phyloP scores from a whole-genome alignment of 2,888 invertebrate genomes.

The Andrena marginata region DNA sequence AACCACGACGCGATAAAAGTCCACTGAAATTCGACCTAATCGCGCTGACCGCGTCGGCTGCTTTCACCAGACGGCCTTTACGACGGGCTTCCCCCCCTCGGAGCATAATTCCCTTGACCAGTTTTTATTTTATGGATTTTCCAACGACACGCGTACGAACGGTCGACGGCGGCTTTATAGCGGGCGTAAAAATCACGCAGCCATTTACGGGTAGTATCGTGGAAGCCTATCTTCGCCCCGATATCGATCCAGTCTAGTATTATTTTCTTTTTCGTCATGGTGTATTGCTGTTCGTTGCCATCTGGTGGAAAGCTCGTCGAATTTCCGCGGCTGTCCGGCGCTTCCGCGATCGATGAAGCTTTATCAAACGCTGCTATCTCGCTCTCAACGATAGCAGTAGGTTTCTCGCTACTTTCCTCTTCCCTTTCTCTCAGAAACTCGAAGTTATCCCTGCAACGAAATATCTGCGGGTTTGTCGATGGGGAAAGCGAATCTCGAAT shows the following conservation, averaged over 20 bases:
- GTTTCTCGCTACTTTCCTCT: background rate
- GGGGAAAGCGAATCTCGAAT: background rate
- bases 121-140: slow-evolving; percentile 15
- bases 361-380: slow-evolving; percentile 24
- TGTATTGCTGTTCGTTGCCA: slow-evolving; percentile 30
- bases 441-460: background rate
- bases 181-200: slow-evolving; percentile 29
- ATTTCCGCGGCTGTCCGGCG: background rate
- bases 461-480: background rate
- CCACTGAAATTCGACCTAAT: slow-evolving; percentile 10
- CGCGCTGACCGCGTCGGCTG: background rate
- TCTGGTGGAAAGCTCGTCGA: slow-evolving; percentile 40
- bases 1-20: background rate
- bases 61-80: slow-evolving; percentile 16
- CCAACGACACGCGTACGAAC: background rate
- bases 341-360: slow-evolving; percentile 42
- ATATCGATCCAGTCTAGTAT: slow-evolving; percentile 39
- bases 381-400: background rate
- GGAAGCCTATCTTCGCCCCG: slow-evolving; percentile 32
- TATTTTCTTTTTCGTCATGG: slow-evolving; percentile 1
- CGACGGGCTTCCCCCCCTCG: background rate
- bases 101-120: background rate
- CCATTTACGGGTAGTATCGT: slow-evolving; percentile 16
- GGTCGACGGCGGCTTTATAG: background rate
- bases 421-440: background rate